These are phyloP conservation scores for Prunella himalayana DNA, from an alignment of 2,113 vertebrate genomes.

Conservation along the genomic window DNA sequence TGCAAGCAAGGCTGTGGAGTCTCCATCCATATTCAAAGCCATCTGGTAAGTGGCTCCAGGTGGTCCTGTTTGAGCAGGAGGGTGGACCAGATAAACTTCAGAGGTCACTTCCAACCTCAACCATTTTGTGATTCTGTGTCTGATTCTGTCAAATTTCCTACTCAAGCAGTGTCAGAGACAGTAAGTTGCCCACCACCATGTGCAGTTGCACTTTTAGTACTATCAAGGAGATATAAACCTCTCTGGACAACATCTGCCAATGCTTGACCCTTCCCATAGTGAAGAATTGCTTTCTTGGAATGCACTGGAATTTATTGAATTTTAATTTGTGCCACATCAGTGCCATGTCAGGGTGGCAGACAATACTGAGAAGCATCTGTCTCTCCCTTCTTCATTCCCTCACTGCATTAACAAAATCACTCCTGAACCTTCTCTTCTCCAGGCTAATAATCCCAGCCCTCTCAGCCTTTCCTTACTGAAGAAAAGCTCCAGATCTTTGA, in stretches of 20 bases:
- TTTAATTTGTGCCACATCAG: neutral
- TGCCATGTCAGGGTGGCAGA: fast-evolving
- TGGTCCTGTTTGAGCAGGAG: neutral
- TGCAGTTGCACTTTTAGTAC: neutral
- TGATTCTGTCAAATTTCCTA: neutral
- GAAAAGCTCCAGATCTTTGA: neutral
- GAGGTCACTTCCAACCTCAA: neutral
- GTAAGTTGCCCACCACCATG: fast-evolving
- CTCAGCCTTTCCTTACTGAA: neutral
- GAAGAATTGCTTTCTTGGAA: neutral
- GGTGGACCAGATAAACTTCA: neutral
- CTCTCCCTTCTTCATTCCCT: neutral
- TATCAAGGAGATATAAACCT: neutral
- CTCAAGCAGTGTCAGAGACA: neutral
- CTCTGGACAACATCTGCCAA: neutral
- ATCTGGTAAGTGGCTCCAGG: neutral
- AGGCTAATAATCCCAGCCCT: neutral
- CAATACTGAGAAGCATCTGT: neutral
- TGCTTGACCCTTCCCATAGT: neutral
- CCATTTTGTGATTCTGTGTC: neutral
- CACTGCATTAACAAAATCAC: neutral
- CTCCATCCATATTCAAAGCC: neutral
- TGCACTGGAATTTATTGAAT: neutral
- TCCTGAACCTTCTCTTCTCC: neutral
- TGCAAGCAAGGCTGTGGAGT: neutral